Evolutionary conservation across 2,888 invertebrate species (phyloP).

Genomic region (Callyntrura guangdongensis): DNA sequence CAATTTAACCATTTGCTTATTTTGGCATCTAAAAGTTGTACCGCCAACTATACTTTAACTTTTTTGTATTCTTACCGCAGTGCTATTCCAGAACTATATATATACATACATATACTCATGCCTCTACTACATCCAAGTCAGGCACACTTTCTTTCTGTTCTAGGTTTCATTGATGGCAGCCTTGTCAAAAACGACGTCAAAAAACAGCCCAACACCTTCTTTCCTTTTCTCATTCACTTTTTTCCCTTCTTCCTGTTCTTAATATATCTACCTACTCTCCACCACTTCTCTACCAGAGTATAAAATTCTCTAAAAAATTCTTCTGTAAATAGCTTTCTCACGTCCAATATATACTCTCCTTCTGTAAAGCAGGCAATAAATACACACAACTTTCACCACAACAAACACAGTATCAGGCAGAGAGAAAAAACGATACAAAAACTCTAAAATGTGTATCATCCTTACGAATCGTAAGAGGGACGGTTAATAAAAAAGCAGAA

Average conservation of each 20-base stretch:
- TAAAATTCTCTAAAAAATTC: not conserved
- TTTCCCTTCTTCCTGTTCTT: not conserved
- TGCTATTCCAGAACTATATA: no score
- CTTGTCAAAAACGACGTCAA: not conserved
- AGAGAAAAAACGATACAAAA: not conserved
- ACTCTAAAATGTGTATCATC: not conserved
- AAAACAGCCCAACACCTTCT: not conserved
- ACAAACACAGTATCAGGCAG: not conserved
- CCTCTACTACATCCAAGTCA: not conserved
- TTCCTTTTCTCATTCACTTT: not conserved
- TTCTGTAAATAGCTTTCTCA: not conserved
- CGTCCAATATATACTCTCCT: not conserved
- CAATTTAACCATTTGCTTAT: conserved; percentile 61
- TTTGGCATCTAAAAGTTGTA: conserved; percentile 59
- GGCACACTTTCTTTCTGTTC: not conserved
- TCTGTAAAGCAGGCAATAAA: not conserved
- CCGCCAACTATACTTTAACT: conserved; percentile 45
- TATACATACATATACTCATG: no score
- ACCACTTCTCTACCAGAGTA: not conserved
- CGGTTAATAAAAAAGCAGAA: conserved; percentile 68
- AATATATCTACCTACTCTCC: not conserved
- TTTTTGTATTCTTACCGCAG: no score
- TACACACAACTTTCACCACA: not conserved
- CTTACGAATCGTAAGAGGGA: not conserved
- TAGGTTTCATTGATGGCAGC: not conserved